Evolutionary conservation across 2,888 invertebrate species (phyloP).

Genomic region (Serripes groenlandicus): DNA sequence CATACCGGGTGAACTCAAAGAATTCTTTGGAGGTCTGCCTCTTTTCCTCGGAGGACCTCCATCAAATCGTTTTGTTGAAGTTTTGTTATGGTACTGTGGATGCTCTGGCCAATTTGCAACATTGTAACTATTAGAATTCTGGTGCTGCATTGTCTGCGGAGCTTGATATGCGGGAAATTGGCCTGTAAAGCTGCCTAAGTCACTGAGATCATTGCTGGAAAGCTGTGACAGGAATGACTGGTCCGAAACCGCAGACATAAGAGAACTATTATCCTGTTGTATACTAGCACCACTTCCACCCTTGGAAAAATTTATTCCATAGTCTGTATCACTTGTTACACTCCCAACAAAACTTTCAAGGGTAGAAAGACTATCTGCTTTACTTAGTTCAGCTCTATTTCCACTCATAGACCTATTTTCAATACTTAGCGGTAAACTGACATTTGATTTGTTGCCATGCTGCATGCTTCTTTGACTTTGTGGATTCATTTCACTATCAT

Average conservation of each 20-base stretch:
- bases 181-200: slow-evolving; percentile 22
- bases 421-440: not conserved
- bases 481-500: slow-evolving; percentile 8
- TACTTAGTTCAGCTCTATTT: not conserved
- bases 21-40: slow-evolving; percentile 39
- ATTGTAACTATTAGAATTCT: slow-evolving; percentile 25
- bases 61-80: not conserved
- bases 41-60: slow-evolving; percentile 23
- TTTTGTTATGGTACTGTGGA: slow-evolving; percentile 5
- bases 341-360: slow-evolving; percentile 65
- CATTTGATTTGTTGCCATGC: not conserved
- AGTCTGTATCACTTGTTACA: slow-evolving; percentile 60
- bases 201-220: slow-evolving; percentile 26
- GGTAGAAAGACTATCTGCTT: slow-evolving; percentile 45
- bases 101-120: slow-evolving; percentile 51
- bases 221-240: slow-evolving; percentile 41
- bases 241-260: not conserved
- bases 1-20: slow-evolving; percentile 34
- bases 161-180: slow-evolving; percentile 2
- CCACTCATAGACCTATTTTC: not conserved
- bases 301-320: slow-evolving; percentile 61
- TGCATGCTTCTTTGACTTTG: not conserved
- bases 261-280: not conserved
- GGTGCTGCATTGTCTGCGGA: slow-evolving; percentile 11
- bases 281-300: not conserved